Conservation (phyloP, 2,888 invertebrate genomes). For the Nymphalis urticae region DNA sequence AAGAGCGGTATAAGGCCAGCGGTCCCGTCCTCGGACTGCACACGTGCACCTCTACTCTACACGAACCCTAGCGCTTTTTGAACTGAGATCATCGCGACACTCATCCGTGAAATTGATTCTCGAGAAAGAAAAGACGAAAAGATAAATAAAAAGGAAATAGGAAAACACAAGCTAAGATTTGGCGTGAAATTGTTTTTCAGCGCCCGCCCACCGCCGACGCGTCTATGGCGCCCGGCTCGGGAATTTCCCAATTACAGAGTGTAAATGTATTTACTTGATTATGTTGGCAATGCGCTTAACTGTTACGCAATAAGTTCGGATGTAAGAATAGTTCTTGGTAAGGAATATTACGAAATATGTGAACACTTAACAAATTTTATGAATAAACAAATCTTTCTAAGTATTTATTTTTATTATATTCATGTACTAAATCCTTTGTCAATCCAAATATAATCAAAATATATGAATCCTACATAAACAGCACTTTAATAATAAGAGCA, state of each 20-base stretch:
- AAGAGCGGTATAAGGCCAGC: slow-evolving; percentile 50
- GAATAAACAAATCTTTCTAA: background rate
- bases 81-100: slow-evolving; percentile 80
- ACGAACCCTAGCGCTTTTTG: slow-evolving; percentile 70
- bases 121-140: slow-evolving; percentile 80
- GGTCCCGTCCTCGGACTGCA: slow-evolving; percentile 46
- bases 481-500: slow-evolving; percentile 45
- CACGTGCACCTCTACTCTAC: slow-evolving; percentile 54
- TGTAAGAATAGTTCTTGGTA: slow-evolving; percentile 18
- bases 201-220: slow-evolving; percentile 66
- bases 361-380: background rate
- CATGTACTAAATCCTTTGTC: background rate
- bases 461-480: slow-evolving; percentile 31
- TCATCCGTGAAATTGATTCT: slow-evolving; percentile 83
- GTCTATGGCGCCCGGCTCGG: slow-evolving; percentile 64
- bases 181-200: slow-evolving; percentile 82
- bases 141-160: slow-evolving; percentile 82
- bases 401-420: background rate
- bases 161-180: slow-evolving; percentile 82
- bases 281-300: slow-evolving; percentile 54
- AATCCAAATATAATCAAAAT: slow-evolving; percentile 9
- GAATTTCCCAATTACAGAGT: slow-evolving; percentile 80
- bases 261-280: slow-evolving; percentile 77
- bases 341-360: background rate
- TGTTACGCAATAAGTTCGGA: slow-evolving; percentile 33